Evolutionary conservation across 2,797 vertebrate genomes (phyloP), one percentile per base, ranked within the genome.

Genomic region (Crenichthys baileyi): DNA sequence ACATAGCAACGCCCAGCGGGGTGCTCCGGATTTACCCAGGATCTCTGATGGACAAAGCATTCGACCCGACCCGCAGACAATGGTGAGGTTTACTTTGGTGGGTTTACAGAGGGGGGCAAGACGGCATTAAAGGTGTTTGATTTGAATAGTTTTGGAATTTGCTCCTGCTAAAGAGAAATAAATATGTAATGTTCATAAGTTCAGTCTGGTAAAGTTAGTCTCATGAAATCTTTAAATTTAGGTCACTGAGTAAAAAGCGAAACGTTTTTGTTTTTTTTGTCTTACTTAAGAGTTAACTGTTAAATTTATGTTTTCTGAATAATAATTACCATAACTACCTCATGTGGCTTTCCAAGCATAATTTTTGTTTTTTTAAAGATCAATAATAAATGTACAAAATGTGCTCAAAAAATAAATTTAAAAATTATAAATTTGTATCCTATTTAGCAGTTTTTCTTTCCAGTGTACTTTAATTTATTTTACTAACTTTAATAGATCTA

Each of bases 1-100:
- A 99, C 98, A 99, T 99, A 97, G 98, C 98, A 97, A 99, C 98
- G 74, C 98, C 98, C 97, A 99, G 98, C 93, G 98, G 98, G 93
- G 98, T 99, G 96, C 98, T 99, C 86, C 96, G 98, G 95, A 98
- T 99, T 96, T 99, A 98, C 95, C 98, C 98, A 67, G 98, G 98
- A 91, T 99, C 98, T 70, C 97, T 99, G 94, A 99, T 99, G 98
- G 98, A 99, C 96, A 99, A 99, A 97, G 97, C 98, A 83, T 99
- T 99, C 95, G 98, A 99, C 97, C 97, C 98, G 92, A 98, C 97
- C 93, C 96, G 98, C 93, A 98, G 98, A 97, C 98, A 97, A 96
- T 99, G 98, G 98, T 99, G 94, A 97, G 97, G 93, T 95, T 93
- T 90, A 90, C 84, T 90, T 74, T 78, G 82, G 77, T 79, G 72